These are phyloP conservation scores for Umimayanthus kanabou DNA, from an alignment of 92 coral and sea anemone species.

Conservation along the genomic window DNA sequence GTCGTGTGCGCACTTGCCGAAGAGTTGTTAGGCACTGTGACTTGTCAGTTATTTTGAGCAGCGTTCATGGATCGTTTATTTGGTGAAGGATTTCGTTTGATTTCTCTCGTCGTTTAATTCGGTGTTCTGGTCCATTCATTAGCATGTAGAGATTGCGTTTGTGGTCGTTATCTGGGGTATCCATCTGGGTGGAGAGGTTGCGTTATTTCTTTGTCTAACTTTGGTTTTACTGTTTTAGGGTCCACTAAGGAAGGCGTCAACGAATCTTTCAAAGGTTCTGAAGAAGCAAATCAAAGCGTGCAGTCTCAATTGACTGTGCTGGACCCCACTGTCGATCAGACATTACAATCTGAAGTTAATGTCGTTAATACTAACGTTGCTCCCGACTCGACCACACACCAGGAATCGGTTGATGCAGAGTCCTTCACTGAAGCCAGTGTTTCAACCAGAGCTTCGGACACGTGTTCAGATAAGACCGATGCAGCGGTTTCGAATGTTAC, in stretches of 20 bases:
- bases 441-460: background rate
- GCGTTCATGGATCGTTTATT: too few species aligned
- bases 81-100: too few species aligned
- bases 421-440: background rate
- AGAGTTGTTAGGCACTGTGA: too few species aligned
- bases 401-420: background rate
- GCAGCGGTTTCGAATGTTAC: constrained; percentile 40
- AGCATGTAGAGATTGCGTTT: background rate
- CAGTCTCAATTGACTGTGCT: background rate
- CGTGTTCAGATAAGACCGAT: constrained; percentile 30
- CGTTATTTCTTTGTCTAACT: background rate
- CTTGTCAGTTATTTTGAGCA: too few species aligned
- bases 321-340: background rate
- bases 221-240: background rate
- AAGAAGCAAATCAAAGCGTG: background rate
- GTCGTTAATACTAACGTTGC: background rate
- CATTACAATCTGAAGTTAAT: background rate
- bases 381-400: background rate
- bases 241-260: background rate
- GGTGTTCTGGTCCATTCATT: background rate
- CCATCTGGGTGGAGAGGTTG: background rate
- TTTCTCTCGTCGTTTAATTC: background rate
- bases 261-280: background rate
- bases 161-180: background rate
- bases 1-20: too few species aligned